Evolutionary conservation across 2,113 vertebrate genomes (phyloP), one percentile per base, ranked within the genome.

Genomic region (Melanerpes aurifrons): DNA sequence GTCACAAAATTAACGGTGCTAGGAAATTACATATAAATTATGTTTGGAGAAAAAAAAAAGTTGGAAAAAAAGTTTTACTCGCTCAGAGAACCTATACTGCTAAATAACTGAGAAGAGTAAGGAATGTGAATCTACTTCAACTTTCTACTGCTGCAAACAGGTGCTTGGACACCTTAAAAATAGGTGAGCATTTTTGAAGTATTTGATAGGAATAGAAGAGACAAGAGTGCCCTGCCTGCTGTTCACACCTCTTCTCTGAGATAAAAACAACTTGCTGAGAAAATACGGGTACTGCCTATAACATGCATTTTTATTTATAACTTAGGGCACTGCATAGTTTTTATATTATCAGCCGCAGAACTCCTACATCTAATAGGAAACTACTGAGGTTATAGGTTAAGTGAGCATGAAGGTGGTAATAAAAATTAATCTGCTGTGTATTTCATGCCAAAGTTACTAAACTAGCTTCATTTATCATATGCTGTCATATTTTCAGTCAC

Each of bases 381-480:
- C 10, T 63, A 64, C 62, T 72, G 62, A 78, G 71, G 72, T 81
- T 74, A 56, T 26, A 67, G 37, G 28, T 67, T 77, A 80, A 92
- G 54, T 69, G 54, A 87, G 48, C 71, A 80, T 76, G 68, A 92
- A 84, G 78, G 40, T 67, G 37, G 70, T 45, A 92, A 84, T 79
- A 91, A 88, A 89, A 95, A 86, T 61, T 82, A 84, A 87, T 93
- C 63, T 70, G 59, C 11, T 69, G 28, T 62, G 21, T 67, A 63
- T 86, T 88, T 75, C 59, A 66, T 64, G 58, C 29, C 15, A 24
- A 90, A 83, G 24, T 61, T 84, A 89, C 61, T 87, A 91, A 62
- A 15, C 26, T 77, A 59, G 15, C 64, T 87, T 95, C 82, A 35
- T 91, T 91, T 87, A 64, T 79, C 75, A 68, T 74, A 79, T 21